Percentiles rank a stretch among this genome's conserved stretches.
These are phyloP conservation scores for Conus canariensis DNA, from an alignment of 2,888 invertebrate genomes.

Conservation along the genomic window DNA sequence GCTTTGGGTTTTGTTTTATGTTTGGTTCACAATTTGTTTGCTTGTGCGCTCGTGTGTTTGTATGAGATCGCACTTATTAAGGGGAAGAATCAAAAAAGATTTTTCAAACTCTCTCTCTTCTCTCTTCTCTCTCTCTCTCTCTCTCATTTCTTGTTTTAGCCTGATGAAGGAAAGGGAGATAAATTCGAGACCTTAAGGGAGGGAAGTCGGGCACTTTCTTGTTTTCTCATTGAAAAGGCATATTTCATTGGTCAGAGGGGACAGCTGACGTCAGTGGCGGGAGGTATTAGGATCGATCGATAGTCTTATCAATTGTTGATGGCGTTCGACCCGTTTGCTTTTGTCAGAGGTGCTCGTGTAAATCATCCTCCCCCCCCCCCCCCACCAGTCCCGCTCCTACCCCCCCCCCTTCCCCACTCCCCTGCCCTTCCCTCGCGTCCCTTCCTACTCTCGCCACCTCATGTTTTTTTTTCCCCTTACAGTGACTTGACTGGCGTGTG, in stretches of 20 bases:
- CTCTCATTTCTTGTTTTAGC: not conserved
- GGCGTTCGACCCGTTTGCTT: not conserved
- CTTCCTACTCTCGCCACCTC: no score
- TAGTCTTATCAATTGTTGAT: not conserved
- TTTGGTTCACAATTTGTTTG: not conserved
- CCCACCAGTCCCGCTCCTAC: no score
- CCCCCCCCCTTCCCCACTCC: no score
- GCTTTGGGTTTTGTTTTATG: not conserved
- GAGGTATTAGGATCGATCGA: not conserved
- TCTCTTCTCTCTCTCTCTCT: not conserved
- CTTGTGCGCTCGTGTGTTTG: not conserved
- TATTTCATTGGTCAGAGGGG: slow-evolving; percentile 7
- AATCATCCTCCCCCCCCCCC: no score
- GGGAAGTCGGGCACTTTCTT: no score
- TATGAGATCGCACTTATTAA: not conserved
- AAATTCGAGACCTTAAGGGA: no score
- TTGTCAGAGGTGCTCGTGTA: not conserved
- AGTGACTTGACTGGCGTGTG: no score
- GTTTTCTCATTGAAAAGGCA: not conserved
- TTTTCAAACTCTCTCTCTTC: not conserved
- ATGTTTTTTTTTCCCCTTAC: no score
- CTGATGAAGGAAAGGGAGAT: not conserved
- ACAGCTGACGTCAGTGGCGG: slow-evolving; percentile 8
- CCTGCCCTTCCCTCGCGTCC: no score
- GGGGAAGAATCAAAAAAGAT: no score